Percentiles rank a stretch among this genome's conserved stretches.
phyloP scores from a whole-genome alignment of 2,797 vertebrate genomes.

The Ctenochaetus hawaiiensis region DNA sequence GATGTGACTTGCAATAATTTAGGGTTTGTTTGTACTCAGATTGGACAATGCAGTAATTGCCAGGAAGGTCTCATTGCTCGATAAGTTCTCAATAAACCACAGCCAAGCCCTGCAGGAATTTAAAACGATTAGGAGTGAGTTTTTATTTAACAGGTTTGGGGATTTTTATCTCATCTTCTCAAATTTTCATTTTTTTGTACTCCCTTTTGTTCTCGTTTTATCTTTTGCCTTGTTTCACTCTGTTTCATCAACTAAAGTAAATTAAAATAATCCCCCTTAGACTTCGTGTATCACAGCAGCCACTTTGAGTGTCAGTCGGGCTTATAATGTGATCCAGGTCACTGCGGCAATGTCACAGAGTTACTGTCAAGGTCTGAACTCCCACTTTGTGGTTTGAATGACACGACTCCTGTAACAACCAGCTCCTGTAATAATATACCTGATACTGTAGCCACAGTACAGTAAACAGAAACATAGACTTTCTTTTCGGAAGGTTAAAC shows the following conservation, averaged over 20 bases:
- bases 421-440: constrained; percentile 9
- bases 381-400: background rate
- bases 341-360: constrained; percentile 37
- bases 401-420: background rate
- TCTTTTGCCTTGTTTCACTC: constrained; percentile 45
- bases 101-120: constrained; percentile 39
- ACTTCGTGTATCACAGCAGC: constrained; percentile 26
- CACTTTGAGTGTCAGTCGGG: constrained; percentile 14
- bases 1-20: constrained; percentile 43
- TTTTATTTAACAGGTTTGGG: constrained; percentile 46
- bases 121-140: constrained; percentile 42
- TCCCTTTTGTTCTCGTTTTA: constrained; percentile 52
- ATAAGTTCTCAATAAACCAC: constrained; percentile 34
- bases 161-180: constrained; percentile 46
- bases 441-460: background rate
- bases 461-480: background rate
- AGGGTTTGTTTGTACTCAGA: constrained; percentile 37
- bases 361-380: constrained; percentile 26
- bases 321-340: constrained; percentile 44
- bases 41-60: constrained; percentile 36
- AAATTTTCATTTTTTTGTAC: constrained; percentile 25
- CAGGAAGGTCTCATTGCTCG: constrained; percentile 24
- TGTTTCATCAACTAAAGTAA: constrained; percentile 67
- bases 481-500: too few species aligned
- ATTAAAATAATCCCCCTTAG: constrained; percentile 46